A percentile compares a stretch with the other conserved stretches of the same genome.
Evolutionary conservation across 2,888 invertebrate species (phyloP).

Genomic region (Aspidiotus rigidus): DNA sequence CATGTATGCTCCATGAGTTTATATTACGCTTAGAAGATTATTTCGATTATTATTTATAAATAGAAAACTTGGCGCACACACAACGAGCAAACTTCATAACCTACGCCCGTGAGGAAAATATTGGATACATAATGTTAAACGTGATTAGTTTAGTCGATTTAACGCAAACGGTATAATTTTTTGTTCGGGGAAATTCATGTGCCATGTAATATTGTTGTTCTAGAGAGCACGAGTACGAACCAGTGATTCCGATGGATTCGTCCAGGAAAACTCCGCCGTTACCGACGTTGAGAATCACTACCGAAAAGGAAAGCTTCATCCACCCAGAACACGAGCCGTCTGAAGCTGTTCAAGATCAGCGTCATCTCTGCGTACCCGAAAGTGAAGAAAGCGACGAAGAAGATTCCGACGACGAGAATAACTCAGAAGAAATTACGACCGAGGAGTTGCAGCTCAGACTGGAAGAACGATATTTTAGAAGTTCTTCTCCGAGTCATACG

Average conservation of each 20-base stretch:
- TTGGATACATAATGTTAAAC: no score
- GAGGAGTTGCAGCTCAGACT: slow-evolving; percentile 48
- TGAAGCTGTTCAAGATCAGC: slow-evolving; percentile 47
- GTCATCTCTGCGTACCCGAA: slow-evolving; percentile 38
- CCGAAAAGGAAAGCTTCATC: slow-evolving; percentile 33
- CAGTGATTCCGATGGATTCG: slow-evolving; percentile 62
- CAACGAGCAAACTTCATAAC: no score
- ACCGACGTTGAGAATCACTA: slow-evolving; percentile 14
- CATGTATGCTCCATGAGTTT: no score
- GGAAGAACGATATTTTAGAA: slow-evolving; percentile 52
- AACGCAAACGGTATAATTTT: no score
- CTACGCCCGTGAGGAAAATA: no score
- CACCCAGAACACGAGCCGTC: slow-evolving; percentile 34
- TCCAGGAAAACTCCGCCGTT: slow-evolving; percentile 12
- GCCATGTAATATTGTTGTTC: slow-evolving; percentile 41
- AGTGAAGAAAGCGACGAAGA: slow-evolving; percentile 37
- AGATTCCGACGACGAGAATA: slow-evolving; percentile 40
- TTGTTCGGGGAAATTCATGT: no score
- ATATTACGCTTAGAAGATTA: no score
- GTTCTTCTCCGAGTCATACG: slow-evolving; percentile 52
- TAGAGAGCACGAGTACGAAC: slow-evolving; percentile 91
- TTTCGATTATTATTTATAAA: no score
- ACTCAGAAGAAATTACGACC: slow-evolving; percentile 44
- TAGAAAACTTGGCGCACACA: no score
- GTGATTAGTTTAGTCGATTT: no score